phyloP scores from a whole-genome alignment of 2,113 vertebrate species.

The Aplodontia rufa region DNA sequence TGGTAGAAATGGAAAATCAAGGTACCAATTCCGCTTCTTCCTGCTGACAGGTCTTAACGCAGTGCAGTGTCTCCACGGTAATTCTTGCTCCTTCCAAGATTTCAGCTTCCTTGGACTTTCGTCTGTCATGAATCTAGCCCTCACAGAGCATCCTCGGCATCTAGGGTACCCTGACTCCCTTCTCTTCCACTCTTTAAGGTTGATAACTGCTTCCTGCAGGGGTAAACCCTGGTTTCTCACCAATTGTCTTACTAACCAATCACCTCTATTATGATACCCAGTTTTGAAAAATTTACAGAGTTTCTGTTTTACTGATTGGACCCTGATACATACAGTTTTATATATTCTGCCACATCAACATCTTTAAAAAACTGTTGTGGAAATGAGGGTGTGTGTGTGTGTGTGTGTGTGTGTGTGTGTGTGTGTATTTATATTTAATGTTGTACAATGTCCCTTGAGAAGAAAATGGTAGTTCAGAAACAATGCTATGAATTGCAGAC shows the following conservation, averaged over 20 bases:
- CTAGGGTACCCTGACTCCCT: fast-evolving
- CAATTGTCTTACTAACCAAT: not conserved
- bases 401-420: too few species aligned
- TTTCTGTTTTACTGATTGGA: not conserved
- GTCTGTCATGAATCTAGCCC: fast-evolving
- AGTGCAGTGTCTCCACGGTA: fast-evolving
- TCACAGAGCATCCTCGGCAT: fast-evolving
- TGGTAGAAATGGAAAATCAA: not conserved
- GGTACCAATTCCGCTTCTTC: not conserved
- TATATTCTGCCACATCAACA: not conserved
- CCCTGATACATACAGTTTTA: not conserved
- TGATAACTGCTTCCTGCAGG: not conserved
- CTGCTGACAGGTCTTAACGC: not conserved
- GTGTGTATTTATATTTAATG: too few species aligned
- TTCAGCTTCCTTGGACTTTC: fast-evolving
- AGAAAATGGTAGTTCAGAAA: not conserved
- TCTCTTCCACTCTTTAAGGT: fast-evolving
- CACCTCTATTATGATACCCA: not conserved
- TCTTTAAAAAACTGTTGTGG: not conserved
- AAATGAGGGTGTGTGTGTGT: too few species aligned
- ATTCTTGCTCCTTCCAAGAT: not conserved
- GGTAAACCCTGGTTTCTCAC: not conserved
- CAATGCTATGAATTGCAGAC: not conserved
- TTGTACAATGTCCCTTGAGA: not conserved
- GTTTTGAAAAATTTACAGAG: not conserved